A percentile compares a stretch with the other conserved stretches of the same genome.
Conservation (phyloP, 2,888 invertebrate species). For the Drosophila bunnanda region DNA sequence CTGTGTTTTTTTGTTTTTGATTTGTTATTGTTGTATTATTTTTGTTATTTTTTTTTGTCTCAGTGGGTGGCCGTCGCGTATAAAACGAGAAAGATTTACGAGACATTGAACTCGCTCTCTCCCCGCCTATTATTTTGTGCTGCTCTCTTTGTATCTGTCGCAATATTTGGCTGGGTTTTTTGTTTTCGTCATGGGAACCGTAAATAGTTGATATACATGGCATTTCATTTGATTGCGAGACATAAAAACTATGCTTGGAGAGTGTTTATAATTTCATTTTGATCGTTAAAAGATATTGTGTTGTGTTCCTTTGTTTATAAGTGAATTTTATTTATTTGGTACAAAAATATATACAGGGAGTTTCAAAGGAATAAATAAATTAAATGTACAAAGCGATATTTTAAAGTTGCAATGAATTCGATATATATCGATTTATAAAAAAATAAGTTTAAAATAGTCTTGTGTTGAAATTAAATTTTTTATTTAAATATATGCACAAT, state of each 20-base stretch:
- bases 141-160: constrained; percentile 13
- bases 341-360: background rate
- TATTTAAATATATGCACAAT: no score
- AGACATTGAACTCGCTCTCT: constrained; percentile 64
- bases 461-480: no score
- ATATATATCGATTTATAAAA: background rate
- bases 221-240: constrained; percentile 18
- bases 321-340: background rate
- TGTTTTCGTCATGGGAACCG: constrained; percentile 29
- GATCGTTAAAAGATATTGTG: constrained; percentile 2
- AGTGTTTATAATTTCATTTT: constrained; percentile 4
- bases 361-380: background rate
- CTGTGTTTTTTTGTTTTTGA: background rate
- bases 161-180: constrained; percentile 16
- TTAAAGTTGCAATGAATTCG: no score
- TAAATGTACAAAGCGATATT: no score
- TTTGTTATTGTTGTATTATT: no score
- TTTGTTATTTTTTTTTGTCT: background rate
- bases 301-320: background rate
- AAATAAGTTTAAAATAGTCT: background rate
- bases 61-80: constrained; percentile 26
- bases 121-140: background rate
- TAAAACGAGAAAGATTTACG: constrained; percentile 64
- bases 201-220: constrained; percentile 19
- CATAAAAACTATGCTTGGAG: constrained; percentile 3